phyloP scores from a whole-genome alignment of 2,113 vertebrate species.

The Elgaria multicarinata region DNA sequence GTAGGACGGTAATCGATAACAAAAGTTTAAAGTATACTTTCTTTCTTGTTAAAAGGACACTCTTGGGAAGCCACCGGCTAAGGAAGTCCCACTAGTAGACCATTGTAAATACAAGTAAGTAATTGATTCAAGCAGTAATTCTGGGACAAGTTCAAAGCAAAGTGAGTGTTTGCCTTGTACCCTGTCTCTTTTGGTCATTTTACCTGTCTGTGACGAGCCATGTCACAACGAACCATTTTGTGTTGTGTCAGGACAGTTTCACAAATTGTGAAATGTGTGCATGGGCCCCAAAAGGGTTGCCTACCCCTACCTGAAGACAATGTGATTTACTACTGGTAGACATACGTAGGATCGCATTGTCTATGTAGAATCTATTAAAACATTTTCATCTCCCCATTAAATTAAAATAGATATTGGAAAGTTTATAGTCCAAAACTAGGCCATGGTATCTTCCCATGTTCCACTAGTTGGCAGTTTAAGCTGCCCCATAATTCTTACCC shows the following conservation, averaged over 20 bases:
- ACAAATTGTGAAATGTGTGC: too few species aligned
- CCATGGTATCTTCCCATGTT: background rate
- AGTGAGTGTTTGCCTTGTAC: too few species aligned
- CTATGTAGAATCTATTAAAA: background rate
- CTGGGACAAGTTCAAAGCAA: too few species aligned
- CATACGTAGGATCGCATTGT: background rate
- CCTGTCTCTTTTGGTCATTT: too few species aligned
- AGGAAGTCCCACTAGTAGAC: conserved; percentile 92
- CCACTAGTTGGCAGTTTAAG: background rate
- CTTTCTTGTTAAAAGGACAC: conserved; percentile 84
- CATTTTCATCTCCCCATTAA: background rate
- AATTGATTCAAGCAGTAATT: conserved; percentile 14
- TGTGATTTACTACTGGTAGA: background rate
- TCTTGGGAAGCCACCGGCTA: conserved; percentile 90
- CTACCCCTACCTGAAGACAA: too few species aligned
- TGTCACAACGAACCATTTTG: too few species aligned
- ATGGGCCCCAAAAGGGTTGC: too few species aligned
- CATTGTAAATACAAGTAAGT: conserved; percentile 98
- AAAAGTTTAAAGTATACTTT: background rate
- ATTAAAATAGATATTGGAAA: background rate
- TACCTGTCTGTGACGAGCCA: too few species aligned
- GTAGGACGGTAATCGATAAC: conserved; percentile 13
- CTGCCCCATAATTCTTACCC: background rate
- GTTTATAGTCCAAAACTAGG: background rate
- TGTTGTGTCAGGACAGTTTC: too few species aligned